phyloP scores from a whole-genome alignment of 2,797 vertebrate genomes.

The Numenius phaeopus region DNA sequence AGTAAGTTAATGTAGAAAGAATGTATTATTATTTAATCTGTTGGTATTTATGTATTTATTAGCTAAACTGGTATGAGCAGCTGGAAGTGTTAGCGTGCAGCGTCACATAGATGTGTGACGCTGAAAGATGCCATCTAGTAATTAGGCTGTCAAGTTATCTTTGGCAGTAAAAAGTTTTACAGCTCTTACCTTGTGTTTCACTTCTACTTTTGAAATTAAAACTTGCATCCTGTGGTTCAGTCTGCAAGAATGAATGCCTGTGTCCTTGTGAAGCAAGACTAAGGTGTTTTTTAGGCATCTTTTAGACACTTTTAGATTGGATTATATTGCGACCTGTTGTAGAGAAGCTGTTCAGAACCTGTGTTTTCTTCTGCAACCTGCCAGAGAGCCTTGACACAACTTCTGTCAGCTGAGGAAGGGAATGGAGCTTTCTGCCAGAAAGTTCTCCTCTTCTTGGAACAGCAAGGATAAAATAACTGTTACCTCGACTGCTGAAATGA shows the following conservation, averaged over 20 bases:
- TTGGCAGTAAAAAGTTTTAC: background rate
- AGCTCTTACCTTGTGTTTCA: background rate
- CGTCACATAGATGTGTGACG: background rate
- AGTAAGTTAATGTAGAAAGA: background rate
- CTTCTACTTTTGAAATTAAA: background rate
- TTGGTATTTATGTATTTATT: background rate
- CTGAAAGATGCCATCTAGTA: background rate
- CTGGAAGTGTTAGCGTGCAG: background rate
- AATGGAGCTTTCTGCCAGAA: background rate
- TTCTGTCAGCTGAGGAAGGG: background rate
- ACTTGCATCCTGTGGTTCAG: background rate
- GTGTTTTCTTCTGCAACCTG: background rate
- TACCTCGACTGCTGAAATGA: background rate
- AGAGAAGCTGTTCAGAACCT: background rate
- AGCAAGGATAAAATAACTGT: background rate
- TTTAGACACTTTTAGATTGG: background rate
- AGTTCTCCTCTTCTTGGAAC: background rate
- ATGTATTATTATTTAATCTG: background rate
- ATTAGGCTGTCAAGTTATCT: background rate
- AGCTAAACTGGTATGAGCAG: background rate
- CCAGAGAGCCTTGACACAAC: rapidly evolving
- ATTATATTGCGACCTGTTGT: background rate
- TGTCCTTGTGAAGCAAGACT: background rate
- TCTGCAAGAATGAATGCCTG: background rate
- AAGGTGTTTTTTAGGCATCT: background rate